phyloP scores from a whole-genome alignment of 2,888 invertebrate species.

The Zaprionus bogoriensis region DNA sequence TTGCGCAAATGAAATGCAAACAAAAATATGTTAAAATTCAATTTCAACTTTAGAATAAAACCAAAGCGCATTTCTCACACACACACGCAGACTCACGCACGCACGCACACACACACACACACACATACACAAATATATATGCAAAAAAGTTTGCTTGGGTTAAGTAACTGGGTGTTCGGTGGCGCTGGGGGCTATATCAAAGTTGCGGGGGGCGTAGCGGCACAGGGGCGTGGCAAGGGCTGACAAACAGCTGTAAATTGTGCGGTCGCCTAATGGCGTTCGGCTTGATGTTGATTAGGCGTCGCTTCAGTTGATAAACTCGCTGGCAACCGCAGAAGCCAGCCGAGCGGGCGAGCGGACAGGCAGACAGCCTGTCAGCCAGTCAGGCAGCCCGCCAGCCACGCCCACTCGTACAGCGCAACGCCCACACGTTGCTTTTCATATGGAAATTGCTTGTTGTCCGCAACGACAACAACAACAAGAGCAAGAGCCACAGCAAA shows the following conservation, averaged over 20 bases:
- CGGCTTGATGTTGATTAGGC: constrained; percentile 71
- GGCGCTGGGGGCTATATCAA: neutral
- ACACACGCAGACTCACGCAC: constrained; percentile 4
- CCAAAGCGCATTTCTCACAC: constrained; percentile 25
- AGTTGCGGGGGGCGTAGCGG: too few species aligned
- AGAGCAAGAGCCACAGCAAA: constrained; percentile 17
- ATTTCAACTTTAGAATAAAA: constrained; percentile 60
- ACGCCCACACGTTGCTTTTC: constrained; percentile 50
- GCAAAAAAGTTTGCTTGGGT: constrained; percentile 29
- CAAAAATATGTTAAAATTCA: constrained; percentile 64
- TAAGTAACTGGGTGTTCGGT: constrained; percentile 13
- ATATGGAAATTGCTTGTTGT: constrained; percentile 61
- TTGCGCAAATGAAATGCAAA: constrained; percentile 64
- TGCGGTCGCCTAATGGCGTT: constrained; percentile 66
- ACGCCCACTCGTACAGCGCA: constrained; percentile 19
- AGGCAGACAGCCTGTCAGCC: neutral
- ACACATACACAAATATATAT: neutral
- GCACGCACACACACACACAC: neutral
- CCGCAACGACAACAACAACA: constrained; percentile 19
- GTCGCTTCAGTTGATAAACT: constrained; percentile 72
- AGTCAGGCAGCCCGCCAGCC: neutral
- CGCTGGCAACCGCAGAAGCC: constrained; percentile 46
- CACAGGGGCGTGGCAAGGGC: constrained; percentile 1
- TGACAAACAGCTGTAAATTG: constrained; percentile 64
- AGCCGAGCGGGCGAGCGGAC: neutral